Evolutionary conservation across 2,113 vertebrate species (phyloP).

Genomic region (Bambusicola thoracicus): DNA sequence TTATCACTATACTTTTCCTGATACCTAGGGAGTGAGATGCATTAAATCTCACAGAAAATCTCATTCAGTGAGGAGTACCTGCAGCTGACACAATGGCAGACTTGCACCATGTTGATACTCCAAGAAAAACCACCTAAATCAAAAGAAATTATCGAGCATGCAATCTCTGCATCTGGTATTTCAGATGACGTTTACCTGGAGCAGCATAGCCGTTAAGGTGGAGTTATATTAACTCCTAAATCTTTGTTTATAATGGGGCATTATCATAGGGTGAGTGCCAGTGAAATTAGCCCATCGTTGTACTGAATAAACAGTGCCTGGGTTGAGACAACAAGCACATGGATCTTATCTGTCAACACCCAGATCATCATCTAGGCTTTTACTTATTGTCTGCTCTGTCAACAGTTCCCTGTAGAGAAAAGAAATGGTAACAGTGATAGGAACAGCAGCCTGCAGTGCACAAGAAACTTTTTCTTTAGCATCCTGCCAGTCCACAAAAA

Average conservation of each 20-base stretch:
- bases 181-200: conserved; percentile 21
- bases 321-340: conserved; percentile 23
- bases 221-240: background rate
- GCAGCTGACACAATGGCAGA: background rate
- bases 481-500: background rate
- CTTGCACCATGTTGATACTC: background rate
- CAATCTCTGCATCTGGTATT: background rate
- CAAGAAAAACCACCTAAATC: background rate
- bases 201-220: background rate
- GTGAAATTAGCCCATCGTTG: conserved; percentile 32
- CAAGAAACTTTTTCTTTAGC: background rate
- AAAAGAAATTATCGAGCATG: background rate
- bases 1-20: background rate
- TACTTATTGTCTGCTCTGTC: conserved; percentile 35
- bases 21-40: background rate
- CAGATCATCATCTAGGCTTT: conserved; percentile 27
- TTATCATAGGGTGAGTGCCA: background rate
- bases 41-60: background rate
- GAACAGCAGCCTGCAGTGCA: background rate
- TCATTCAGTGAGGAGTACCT: accelerated
- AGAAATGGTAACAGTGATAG: background rate
- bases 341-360: conserved; percentile 50
- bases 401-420: background rate
- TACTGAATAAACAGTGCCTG: background rate
- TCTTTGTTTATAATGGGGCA: background rate